Evolutionary conservation across 2,113 vertebrate species (phyloP), one percentile per base, ranked within the genome.

Genomic region (Ammodytes dubius): DNA sequence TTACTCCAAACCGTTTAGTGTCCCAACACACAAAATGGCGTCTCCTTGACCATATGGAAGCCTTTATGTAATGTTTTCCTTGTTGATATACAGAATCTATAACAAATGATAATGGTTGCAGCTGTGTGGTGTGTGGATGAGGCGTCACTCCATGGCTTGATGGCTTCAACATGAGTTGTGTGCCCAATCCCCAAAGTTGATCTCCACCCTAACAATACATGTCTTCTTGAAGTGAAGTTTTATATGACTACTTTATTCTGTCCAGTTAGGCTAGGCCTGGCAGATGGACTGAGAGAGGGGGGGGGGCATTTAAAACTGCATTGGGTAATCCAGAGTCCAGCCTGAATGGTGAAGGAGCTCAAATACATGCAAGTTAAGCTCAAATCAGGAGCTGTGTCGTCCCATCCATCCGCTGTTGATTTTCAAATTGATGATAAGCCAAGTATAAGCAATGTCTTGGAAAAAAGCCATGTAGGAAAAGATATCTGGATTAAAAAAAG

Each of bases 31-130:
- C 95, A 89, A 96, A 96, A 96, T 96, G 95, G 96, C 93, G 95
- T 90, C 96, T 95, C 88, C 93, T 90, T 93, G 94, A 50, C 80
- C 97, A 99, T 97, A 95, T 99, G 98, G 97, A 97, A 98, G 85
- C 94, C 89, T 96, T 98, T 96, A 93, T 94, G 94, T 90, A 93
- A 92, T 94, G 93, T 95, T 96, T 97, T 96, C 95, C 90, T 96
- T 96, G 95, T 96, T 95, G 95, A 95, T 94, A 91, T 92, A 94
- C 95, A 97, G 96, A 97, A 96, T 97, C 92, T 96, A 93, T 97
- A 96, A 96, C 96, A 96, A 96, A 96, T 95, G 94, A 87, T 97
- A 98, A 98, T 97, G 93, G 93, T 91, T 94, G 90, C 98, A 98
- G 97, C 96, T 98, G 97, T 93, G 94, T 94, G 93, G 81, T 82